Evolutionary conservation across 2,113 vertebrate genomes (phyloP).

Genomic region (Antechinus flavipes): DNA sequence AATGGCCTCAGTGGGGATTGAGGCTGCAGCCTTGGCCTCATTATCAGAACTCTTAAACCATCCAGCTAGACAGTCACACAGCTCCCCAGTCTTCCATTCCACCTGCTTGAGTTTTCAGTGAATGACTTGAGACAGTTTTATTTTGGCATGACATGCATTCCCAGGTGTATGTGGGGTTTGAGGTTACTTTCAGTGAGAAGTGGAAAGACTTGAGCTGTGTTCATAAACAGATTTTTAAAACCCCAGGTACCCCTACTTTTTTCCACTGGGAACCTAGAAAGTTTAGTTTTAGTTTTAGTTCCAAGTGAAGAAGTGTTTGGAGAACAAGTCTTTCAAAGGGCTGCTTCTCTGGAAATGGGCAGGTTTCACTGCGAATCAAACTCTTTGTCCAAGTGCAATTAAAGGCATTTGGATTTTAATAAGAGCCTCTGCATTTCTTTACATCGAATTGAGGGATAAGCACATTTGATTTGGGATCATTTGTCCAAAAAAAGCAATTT

Average conservation of each 20-base stretch:
- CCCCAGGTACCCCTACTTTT: neutral
- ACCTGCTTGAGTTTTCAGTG: neutral
- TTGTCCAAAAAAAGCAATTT: conserved; percentile 57
- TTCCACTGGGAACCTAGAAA: neutral
- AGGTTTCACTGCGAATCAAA: neutral
- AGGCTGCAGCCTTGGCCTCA: neutral
- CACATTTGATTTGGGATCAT: conserved; percentile 45
- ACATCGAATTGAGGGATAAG: conserved; percentile 32
- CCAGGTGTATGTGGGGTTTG: neutral
- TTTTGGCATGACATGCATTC: conserved; percentile 16
- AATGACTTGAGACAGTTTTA: conserved; percentile 21
- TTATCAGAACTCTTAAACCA: neutral
- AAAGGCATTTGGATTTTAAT: conserved; percentile 55
- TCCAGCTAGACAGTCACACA: neutral
- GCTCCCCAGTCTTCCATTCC: conserved; percentile 1
- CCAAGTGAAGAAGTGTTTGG: neutral
- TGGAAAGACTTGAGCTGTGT: neutral
- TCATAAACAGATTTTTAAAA: conserved; percentile 22
- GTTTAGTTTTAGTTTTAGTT: neutral
- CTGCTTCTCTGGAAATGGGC: neutral
- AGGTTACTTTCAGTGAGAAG: conserved; percentile 19
- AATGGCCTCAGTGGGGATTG: conserved; percentile 1
- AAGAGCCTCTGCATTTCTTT: conserved; percentile 43
- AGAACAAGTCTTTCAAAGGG: conserved; percentile 17
- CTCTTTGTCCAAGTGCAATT: conserved; percentile 11